These are phyloP conservation scores for Drosophila malerkotliana DNA, from an alignment of 1,140 invertebrate species.

Conservation along the genomic window DNA sequence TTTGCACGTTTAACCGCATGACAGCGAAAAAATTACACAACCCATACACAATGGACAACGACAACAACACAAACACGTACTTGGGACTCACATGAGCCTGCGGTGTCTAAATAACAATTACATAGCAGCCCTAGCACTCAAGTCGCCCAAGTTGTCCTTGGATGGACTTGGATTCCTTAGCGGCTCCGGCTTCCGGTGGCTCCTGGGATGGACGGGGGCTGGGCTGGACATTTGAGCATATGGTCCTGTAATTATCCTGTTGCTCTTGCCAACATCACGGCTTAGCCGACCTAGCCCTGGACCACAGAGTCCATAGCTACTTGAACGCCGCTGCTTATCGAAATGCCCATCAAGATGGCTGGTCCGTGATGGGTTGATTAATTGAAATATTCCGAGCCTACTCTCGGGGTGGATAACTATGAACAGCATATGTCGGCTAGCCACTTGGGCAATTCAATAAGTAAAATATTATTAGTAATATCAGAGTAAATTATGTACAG, in stretches of 20 bases:
- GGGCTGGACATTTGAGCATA: slow-evolving; percentile 67
- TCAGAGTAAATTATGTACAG: not conserved
- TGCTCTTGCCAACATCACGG: slow-evolving; percentile 64
- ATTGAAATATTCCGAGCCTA: slow-evolving; percentile 45
- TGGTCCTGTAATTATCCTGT: slow-evolving; percentile 77
- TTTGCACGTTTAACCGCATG: slow-evolving; percentile 77
- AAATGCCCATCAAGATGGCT: slow-evolving; percentile 48
- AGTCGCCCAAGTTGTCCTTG: slow-evolving; percentile 53
- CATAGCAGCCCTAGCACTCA: slow-evolving; percentile 54
- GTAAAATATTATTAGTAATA: slow-evolving; percentile 13
- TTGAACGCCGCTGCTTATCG: slow-evolving; percentile 61
- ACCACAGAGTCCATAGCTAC: slow-evolving; percentile 24
- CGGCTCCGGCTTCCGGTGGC: slow-evolving; percentile 27
- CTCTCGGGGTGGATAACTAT: slow-evolving; percentile 4
- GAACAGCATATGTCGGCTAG: slow-evolving; percentile 27
- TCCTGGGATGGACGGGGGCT: slow-evolving; percentile 25
- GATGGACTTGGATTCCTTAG: slow-evolving; percentile 8
- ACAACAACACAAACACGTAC: slow-evolving; percentile 20
- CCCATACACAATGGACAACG: slow-evolving; percentile 27
- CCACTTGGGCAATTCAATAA: slow-evolving; percentile 23
- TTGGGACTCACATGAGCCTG: slow-evolving; percentile 14
- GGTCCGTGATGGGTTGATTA: slow-evolving; percentile 55
- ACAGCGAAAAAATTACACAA: slow-evolving; percentile 66
- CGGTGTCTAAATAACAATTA: slow-evolving; percentile 75
- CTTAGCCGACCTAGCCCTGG: slow-evolving; percentile 29